Evolutionary conservation across 2,113 vertebrate genomes (phyloP).

Genomic region (Syngnathus floridae): DNA sequence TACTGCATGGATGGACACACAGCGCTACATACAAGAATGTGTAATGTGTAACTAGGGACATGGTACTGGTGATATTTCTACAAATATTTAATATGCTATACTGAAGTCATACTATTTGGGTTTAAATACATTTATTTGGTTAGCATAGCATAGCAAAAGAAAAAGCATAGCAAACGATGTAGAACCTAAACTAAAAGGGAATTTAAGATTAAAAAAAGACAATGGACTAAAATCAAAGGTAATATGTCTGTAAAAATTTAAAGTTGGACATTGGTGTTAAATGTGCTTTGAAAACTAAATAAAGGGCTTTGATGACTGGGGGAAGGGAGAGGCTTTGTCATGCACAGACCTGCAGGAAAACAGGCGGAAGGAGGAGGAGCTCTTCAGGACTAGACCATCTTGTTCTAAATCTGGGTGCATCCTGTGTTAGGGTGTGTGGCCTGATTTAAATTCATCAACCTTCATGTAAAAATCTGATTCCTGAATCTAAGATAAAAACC

Average conservation of each 20-base stretch:
- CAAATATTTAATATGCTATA: not conserved
- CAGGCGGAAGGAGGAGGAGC: constrained; percentile 47
- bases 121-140: too few relatives aligned
- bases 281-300: constrained; percentile 23
- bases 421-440: constrained; percentile 5
- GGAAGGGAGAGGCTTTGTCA: constrained; percentile 24
- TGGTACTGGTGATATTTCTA: not conserved
- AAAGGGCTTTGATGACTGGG: constrained; percentile 40
- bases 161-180: not conserved
- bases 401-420: constrained; percentile 17
- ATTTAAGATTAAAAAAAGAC: not conserved
- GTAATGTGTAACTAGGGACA: not conserved
- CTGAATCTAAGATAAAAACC: not conserved
- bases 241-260: not conserved
- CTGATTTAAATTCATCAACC: not conserved
- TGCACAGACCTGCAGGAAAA: constrained; percentile 22
- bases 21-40: not conserved
- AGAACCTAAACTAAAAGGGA: not conserved
- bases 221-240: not conserved
- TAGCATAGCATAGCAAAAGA: not conserved
- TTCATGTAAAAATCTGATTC: not conserved
- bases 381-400: constrained; percentile 35
- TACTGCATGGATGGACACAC: constrained; percentile 32
- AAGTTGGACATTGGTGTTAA: constrained; percentile 1
- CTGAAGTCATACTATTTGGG: not conserved